Base-by-base conservation (phyloP, 2,888 invertebrate species). In the Epistrophella euchroma region DNA sequence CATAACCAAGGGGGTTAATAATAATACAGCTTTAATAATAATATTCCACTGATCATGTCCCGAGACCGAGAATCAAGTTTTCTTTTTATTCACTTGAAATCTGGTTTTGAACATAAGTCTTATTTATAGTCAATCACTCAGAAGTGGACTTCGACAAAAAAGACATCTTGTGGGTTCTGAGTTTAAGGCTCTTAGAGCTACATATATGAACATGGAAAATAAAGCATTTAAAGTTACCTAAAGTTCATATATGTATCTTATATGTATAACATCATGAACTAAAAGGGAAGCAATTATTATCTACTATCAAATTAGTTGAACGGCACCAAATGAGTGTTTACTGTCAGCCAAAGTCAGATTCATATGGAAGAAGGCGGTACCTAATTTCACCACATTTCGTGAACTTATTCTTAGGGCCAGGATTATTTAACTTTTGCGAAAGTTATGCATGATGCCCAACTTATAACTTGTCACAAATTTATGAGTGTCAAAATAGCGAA, bases 51-150 rank as follows among this genome's bases (percentile, higher is more conserved):
- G 52, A 37, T 37, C 35, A 52, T 22, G 22, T 10, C 17, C 25
- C 50, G 6, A 37, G 13, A 22, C 37, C 60, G 37, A 60, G 32
- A 47, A 43, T 47, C 15, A 32, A n/a, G 35, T 37, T 68, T 68
- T 37, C 9, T 50, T 19, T 13, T 37, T 56, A 13, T 35, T 43
- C 22, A 47, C 19, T 66, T 11, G 15, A 35, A n/a, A 17, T 52
- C 28, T 56, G 66, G 19, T 32, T 47, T 45, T 28, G 56, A 32
- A 64, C 45, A 66, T 82, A 88, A 88, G 88, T 88, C 86, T 87
- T 88, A 89, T 88, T 89, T 88, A 89, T 89, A 83, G 89, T 64
- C 83, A 88, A 89, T 88, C 88, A 88, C 87, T 88, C 89, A 89
- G 88, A 79, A 85, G 64, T 88, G 88, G 75, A 72, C 80, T 88